These are phyloP conservation scores for Sminthopsis crassicaudata DNA, from an alignment of 2,113 vertebrate genomes.

Conservation along the genomic window DNA sequence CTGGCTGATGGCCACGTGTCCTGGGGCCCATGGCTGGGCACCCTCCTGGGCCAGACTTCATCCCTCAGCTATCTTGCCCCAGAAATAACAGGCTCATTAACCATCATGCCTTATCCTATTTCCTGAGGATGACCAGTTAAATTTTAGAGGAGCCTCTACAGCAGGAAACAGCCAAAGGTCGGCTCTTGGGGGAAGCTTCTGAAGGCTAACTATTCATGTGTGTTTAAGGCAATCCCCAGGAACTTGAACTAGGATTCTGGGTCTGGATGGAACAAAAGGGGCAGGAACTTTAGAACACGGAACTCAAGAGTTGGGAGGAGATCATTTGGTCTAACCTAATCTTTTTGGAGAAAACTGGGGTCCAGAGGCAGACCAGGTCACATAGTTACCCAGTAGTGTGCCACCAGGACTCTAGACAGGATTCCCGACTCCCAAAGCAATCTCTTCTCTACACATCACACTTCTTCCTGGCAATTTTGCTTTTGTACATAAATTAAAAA, in stretches of 20 bases:
- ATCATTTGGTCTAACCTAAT: too few relatives aligned
- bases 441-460: not conserved
- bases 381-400: not conserved
- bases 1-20: not conserved
- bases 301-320: too few relatives aligned
- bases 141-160: slow-evolving; percentile 6
- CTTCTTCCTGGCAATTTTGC: not conserved
- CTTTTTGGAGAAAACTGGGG: not conserved
- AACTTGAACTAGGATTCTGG: too few relatives aligned
- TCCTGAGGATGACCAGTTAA: slow-evolving; percentile 13
- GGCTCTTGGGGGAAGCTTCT: slow-evolving; percentile 4
- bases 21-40: not conserved
- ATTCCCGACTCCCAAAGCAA: not conserved
- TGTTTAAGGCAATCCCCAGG: not conserved
- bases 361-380: not conserved
- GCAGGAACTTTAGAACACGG: too few relatives aligned
- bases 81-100: slow-evolving; percentile 17
- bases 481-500: slow-evolving; percentile 33
- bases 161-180: slow-evolving; percentile 14
- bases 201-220: slow-evolving; percentile 8
- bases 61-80: slow-evolving; percentile 21
- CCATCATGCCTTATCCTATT: slow-evolving; percentile 16
- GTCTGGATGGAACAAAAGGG: too few relatives aligned
- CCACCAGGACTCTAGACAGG: not conserved
- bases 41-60: not conserved